These are phyloP conservation scores for Ageneiosus marmoratus DNA, from an alignment of 2,113 vertebrate genomes.

Conservation along the genomic window DNA sequence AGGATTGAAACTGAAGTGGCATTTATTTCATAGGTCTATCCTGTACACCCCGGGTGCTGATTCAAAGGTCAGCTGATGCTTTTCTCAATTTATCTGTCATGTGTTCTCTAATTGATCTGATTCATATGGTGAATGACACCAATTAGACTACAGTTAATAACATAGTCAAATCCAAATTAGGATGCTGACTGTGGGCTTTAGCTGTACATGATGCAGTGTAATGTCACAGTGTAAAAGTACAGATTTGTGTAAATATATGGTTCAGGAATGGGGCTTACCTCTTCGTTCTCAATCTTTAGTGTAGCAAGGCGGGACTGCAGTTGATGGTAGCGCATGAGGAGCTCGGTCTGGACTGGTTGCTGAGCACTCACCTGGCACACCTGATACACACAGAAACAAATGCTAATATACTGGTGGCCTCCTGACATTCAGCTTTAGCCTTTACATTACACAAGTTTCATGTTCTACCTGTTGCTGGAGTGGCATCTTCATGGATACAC, in stretches of 20 bases:
- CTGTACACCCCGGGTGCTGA: background rate
- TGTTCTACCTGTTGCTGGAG: background rate
- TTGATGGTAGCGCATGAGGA: slow-evolving; percentile 95
- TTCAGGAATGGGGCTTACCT: slow-evolving; percentile 73
- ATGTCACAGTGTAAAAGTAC: background rate
- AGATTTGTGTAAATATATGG: background rate
- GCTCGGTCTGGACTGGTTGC: slow-evolving; percentile 93
- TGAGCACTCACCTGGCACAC: slow-evolving; percentile 96
- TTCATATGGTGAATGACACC: background rate
- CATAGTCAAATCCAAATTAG: background rate
- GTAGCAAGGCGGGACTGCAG: slow-evolving; percentile 94
- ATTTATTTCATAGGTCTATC: slow-evolving; percentile 2
- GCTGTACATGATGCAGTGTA: background rate
- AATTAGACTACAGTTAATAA: slow-evolving; percentile 11
- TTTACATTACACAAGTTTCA: background rate
- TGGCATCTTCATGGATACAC: background rate
- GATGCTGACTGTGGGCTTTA: background rate
- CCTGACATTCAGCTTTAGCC: background rate
- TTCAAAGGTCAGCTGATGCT: slow-evolving; percentile 7
- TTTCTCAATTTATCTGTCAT: background rate
- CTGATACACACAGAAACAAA: slow-evolving; percentile 66
- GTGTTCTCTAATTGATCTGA: background rate
- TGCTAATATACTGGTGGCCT: background rate
- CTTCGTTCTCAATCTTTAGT: slow-evolving; percentile 96
- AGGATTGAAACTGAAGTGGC: background rate